Conservation (phyloP, 2,113 vertebrate species). For the Capreolus pygargus region DNA sequence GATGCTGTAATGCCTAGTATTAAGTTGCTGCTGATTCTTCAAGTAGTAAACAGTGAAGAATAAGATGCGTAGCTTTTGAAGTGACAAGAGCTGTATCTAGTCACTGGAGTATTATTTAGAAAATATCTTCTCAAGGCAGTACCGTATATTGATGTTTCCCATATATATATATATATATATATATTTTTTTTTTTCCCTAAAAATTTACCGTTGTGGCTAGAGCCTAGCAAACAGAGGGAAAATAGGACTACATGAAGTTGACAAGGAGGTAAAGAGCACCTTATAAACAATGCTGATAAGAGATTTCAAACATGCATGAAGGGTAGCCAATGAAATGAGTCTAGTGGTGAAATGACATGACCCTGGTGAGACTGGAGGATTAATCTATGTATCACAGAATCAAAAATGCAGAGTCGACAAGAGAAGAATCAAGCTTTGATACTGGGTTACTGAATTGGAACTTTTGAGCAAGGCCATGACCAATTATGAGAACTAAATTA, state of each 20-base stretch:
- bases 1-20: slow-evolving; percentile 20
- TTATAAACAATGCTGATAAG: neutral
- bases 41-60: slow-evolving; percentile 42
- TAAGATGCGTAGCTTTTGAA: slow-evolving; percentile 40
- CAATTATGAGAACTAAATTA: slow-evolving; percentile 20
- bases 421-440: neutral
- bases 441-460: neutral
- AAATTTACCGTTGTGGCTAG: neutral
- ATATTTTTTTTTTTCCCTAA: neutral
- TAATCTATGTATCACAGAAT: neutral
- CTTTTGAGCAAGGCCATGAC: neutral
- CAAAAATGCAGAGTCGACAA: neutral
- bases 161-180: neutral
- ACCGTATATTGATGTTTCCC: neutral
- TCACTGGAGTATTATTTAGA: slow-evolving; percentile 40
- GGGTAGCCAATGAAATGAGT: neutral
- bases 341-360: neutral
- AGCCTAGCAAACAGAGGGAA: neutral
- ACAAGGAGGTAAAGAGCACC: neutral
- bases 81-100: neutral
- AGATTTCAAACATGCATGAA: neutral
- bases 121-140: slow-evolving; percentile 40
- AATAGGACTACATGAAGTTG: neutral
- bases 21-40: slow-evolving; percentile 26
- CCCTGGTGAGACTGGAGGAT: neutral